Base-by-base conservation (phyloP, 2,888 invertebrate genomes). In the Mylabris sibirica region DNA sequence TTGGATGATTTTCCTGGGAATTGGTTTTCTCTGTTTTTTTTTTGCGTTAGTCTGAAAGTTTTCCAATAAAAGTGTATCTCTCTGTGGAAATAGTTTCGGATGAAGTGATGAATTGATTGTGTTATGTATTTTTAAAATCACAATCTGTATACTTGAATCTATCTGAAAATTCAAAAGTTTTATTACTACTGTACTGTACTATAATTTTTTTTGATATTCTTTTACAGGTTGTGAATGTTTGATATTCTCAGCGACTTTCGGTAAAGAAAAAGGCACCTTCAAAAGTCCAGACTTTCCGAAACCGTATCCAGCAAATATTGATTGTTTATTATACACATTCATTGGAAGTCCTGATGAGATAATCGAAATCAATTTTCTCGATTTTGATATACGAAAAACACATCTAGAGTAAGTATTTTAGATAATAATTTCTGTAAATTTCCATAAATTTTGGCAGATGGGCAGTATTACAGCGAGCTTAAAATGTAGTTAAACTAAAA, bases 251-350 rank as follows among this genome's bases (percentile, higher is more conserved):
- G 92, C 92, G 75, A 92, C 92, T 72, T 92, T 91, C 83, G 91
- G 92, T 78, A 92, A 91, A 85, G 92, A 91, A 82, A 90, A 90
- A 75, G 95, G 94, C 73, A 90, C 89, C 60, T 95, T 95, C 87
- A 92, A 90, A 82, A 94, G 94, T 77, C 95, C 95, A 20, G 93
- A 94, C 86, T 94, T 91, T 85, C 95, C 95, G 3, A 89, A 89
- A 71, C 89, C 90, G 68, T 94, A 94, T 85, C 91, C 92, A 8
- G 84, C 89, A 68, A 90, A 90, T 79, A 88, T 93, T 82, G 90
- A 92, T 87, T 96, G 96, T 83, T 89, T 95, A 63, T 90, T 95
- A 65, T 95, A 94, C 88, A 93, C 93, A 41, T 96, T 96, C 86
- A 87, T 90, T 77, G 94, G 93, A 1, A 90, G 90, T 70, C 88